Evolutionary conservation across 2,797 vertebrate species (phyloP).

Genomic region (Protosalanx chinensis): DNA sequence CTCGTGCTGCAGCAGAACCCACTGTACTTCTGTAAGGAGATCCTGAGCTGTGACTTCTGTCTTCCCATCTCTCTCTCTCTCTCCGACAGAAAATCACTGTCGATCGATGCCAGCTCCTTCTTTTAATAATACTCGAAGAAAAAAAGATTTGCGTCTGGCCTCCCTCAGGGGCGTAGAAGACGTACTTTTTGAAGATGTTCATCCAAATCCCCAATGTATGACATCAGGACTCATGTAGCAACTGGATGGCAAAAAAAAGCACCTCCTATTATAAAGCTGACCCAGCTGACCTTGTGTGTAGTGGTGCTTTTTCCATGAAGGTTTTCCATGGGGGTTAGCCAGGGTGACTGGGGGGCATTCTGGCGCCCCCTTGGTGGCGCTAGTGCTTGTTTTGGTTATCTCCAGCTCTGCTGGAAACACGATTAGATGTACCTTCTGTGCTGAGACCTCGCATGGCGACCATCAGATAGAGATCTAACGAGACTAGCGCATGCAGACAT

Average conservation of each 20-base stretch:
- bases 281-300: too few species aligned
- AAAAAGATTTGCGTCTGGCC: not conserved
- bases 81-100: slow-evolving; percentile 33
- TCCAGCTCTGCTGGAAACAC: too few species aligned
- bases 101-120: slow-evolving; percentile 2
- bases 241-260: not conserved
- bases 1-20: not conserved
- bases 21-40: slow-evolving; percentile 21
- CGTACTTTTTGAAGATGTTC: not conserved
- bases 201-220: not conserved
- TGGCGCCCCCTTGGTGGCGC: too few species aligned
- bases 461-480: too few species aligned
- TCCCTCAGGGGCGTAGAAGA: not conserved
- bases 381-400: too few species aligned
- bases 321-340: too few species aligned
- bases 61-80: not conserved
- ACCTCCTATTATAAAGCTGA: not conserved
- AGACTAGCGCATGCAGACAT: too few species aligned
- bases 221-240: not conserved
- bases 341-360: too few species aligned
- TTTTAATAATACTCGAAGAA: not conserved
- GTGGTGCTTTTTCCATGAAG: too few species aligned
- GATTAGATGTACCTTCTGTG: too few species aligned
- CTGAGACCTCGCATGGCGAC: too few species aligned
- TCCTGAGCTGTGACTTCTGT: slow-evolving; percentile 19